Percentiles rank a stretch among this genome's conserved stretches.
phyloP scores from a whole-genome alignment of 2,888 invertebrate species.

The Agriopis aurantiaria region DNA sequence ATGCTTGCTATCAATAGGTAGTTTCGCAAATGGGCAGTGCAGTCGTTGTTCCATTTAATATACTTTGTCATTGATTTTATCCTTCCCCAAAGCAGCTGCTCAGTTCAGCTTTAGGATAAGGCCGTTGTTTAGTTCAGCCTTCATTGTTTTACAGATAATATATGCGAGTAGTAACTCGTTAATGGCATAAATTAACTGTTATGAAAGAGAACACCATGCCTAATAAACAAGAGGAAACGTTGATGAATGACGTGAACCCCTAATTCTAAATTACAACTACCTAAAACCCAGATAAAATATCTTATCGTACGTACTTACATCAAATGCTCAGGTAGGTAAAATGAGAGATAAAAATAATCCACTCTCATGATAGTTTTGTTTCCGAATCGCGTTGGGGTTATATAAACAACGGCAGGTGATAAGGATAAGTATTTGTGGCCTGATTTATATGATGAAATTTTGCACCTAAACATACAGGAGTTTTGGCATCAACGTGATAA shows the following conservation, averaged over 20 bases:
- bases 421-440: conserved; percentile 19
- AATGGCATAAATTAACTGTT: conserved; percentile 28
- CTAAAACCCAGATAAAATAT: not conserved
- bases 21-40: not conserved
- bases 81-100: not conserved
- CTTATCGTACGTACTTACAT: conserved; percentile 6
- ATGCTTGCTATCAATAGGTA: not conserved
- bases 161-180: not conserved
- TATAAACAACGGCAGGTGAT: conserved; percentile 13
- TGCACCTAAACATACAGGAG: not conserved
- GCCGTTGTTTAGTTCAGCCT: too few relatives aligned
- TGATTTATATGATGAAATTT: conserved; percentile 20
- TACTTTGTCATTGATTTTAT: not conserved
- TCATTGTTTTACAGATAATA: too few relatives aligned
- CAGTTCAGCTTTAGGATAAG: too few relatives aligned
- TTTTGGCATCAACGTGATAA: too few relatives aligned
- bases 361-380: not conserved
- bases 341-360: conserved; percentile 12
- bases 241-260: conserved; percentile 21
- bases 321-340: conserved; percentile 6
- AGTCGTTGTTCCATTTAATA: too few relatives aligned
- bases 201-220: conserved; percentile 9
- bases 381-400: not conserved
- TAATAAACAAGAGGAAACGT: conserved; percentile 20
- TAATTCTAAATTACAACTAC: conserved; percentile 8